phyloP scores from a whole-genome alignment of 1,140 invertebrate species.

The Holotrichia oblita region DNA sequence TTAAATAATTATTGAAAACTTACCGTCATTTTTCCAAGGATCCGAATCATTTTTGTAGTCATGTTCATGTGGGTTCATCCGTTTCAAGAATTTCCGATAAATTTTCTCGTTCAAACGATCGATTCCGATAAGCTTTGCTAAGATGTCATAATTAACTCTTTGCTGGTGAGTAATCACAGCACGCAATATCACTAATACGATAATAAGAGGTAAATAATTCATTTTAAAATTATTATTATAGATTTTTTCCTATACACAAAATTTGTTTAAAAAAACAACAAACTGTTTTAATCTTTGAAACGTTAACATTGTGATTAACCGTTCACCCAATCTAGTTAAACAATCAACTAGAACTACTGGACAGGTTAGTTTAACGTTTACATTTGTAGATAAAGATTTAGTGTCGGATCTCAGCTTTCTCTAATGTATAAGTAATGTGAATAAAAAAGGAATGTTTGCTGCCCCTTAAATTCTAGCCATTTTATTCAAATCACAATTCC shows the following conservation, averaged over 20 bases:
- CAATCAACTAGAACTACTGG: neutral
- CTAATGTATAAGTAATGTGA: neutral
- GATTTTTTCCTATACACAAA: too few species aligned
- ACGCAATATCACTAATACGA: neutral
- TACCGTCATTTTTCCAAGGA: neutral
- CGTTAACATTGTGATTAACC: neutral
- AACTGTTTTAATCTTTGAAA: neutral
- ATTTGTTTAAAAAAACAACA: too few species aligned
- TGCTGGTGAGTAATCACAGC: neutral
- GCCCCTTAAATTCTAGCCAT: too few species aligned
- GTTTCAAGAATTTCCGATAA: neutral
- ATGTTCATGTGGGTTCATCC: neutral
- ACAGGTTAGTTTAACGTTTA: neutral
- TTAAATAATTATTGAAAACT: neutral
- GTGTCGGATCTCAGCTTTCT: neutral
- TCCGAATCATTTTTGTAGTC: neutral
- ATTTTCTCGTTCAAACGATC: neutral
- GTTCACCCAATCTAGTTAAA: neutral
- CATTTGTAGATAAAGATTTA: neutral
- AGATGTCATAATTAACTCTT: neutral
- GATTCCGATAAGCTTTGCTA: neutral
- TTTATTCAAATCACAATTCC: too few species aligned
- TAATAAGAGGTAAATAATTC: neutral
- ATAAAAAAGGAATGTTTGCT: too few species aligned
- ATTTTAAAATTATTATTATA: conserved; percentile 6